A percentile compares a stretch with the other conserved stretches of the same genome.
Conservation (phyloP, 2,113 vertebrate species). For the Arvicanthis niloticus region DNA sequence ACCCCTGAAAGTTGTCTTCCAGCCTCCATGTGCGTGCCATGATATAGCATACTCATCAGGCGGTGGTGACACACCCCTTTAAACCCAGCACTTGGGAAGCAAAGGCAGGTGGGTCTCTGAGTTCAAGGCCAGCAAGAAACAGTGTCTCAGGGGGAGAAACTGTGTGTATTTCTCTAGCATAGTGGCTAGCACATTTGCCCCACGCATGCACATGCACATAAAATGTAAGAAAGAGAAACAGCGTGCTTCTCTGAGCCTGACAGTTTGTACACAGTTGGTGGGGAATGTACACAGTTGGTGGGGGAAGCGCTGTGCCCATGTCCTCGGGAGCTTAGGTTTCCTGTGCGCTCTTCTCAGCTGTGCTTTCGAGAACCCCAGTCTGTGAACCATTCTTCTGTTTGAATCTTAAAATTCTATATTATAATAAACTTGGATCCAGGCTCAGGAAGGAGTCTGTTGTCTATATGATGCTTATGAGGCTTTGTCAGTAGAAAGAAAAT, state of each 20-base stretch:
- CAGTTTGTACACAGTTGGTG: not conserved
- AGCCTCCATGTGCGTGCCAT: too few relatives aligned
- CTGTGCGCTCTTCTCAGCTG: not conserved
- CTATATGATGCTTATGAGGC: not conserved
- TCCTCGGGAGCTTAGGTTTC: not conserved
- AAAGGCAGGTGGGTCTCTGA: too few relatives aligned
- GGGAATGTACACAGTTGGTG: not conserved
- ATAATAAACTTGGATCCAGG: too few relatives aligned
- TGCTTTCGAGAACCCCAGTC: not conserved
- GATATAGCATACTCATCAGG: too few relatives aligned
- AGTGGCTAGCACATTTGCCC: too few relatives aligned
- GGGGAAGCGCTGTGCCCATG: not conserved
- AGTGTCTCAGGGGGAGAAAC: too few relatives aligned
- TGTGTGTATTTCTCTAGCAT: too few relatives aligned
- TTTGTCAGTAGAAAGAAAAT: not conserved
- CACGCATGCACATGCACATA: not conserved
- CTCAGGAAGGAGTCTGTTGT: not conserved
- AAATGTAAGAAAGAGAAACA: not conserved
- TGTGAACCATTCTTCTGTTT: not conserved
- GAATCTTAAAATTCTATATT: accelerated
- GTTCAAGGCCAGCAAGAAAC: too few relatives aligned
- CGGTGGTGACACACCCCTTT: too few relatives aligned
- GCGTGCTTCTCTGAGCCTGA: not conserved
- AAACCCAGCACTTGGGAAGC: too few relatives aligned
- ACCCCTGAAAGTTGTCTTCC: not conserved